Evolutionary conservation across 2,888 invertebrate species (phyloP).

Genomic region (Rhorus exstirpatorius): DNA sequence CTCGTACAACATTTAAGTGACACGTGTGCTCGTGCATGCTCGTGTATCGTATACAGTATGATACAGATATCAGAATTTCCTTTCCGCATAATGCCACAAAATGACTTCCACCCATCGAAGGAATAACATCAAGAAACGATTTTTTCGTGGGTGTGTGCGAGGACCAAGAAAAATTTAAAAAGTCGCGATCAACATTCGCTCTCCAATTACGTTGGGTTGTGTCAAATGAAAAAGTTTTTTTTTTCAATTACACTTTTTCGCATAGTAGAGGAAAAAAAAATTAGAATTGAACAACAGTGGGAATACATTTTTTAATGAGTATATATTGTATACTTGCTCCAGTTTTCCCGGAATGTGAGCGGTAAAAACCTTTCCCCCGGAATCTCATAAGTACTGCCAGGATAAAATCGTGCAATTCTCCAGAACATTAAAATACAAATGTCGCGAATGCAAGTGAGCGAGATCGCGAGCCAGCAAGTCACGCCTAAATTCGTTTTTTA

Average conservation of each 20-base stretch:
- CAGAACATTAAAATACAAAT: slow-evolving; percentile 10
- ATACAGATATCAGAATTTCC: no score
- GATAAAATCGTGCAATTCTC: slow-evolving; percentile 34
- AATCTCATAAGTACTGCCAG: slow-evolving; percentile 10
- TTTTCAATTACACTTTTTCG: no score
- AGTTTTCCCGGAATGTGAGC: background rate
- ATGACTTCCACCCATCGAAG: no score
- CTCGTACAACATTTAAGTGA: background rate
- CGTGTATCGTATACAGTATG: background rate
- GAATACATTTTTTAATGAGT: background rate
- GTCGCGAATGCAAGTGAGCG: slow-evolving; percentile 37
- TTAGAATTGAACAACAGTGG: no score
- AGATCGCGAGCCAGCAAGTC: slow-evolving; percentile 58
- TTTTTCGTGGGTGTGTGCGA: no score
- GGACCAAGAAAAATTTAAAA: no score
- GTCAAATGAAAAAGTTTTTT: no score
- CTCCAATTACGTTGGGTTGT: no score
- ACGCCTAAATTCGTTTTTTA: slow-evolving; percentile 54
- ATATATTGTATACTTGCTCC: background rate
- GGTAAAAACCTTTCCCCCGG: background rate
- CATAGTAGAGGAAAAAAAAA: no score
- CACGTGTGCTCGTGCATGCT: background rate
- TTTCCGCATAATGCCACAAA: no score
- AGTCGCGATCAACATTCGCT: no score
- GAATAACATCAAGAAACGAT: no score